A percentile compares a stretch with the other conserved stretches of the same genome.
These are phyloP conservation scores for Archips xylosteana DNA, from an alignment of 2,888 invertebrate species.

Conservation along the genomic window DNA sequence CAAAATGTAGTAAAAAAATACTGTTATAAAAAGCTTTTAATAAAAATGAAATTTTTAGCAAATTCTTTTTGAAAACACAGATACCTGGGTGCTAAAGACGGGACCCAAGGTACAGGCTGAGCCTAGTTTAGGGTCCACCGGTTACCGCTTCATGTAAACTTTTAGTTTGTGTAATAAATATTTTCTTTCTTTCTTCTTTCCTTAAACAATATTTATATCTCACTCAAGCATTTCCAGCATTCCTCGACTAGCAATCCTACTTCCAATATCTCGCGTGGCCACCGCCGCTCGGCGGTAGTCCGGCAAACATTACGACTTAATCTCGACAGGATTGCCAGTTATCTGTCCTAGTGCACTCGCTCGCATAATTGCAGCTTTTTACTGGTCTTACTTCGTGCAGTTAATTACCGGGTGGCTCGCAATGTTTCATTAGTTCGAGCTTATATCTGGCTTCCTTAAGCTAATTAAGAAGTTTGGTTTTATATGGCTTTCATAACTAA, in stretches of 20 bases:
- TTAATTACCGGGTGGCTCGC: slow-evolving; percentile 14
- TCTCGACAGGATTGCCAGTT: slow-evolving; percentile 72
- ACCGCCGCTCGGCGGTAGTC: slow-evolving; percentile 55
- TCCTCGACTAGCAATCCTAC: not conserved
- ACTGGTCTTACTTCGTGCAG: slow-evolving; percentile 7
- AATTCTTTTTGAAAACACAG: no score
- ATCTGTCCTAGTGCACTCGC: slow-evolving; percentile 62
- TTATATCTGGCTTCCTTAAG: slow-evolving; percentile 14
- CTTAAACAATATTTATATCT: not conserved
- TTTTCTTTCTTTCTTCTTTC: no score
- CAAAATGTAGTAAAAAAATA: no score
- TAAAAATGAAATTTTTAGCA: no score
- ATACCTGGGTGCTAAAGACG: no score
- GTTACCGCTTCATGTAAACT: no score
- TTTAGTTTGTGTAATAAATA: no score
- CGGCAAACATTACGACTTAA: slow-evolving; percentile 73
- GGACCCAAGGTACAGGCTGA: no score
- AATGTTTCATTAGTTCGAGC: slow-evolving; percentile 12
- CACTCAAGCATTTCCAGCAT: not conserved
- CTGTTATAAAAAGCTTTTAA: no score
- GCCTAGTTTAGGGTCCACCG: no score
- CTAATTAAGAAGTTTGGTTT: slow-evolving; percentile 17
- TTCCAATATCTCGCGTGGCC: slow-evolving; percentile 18
- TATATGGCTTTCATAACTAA: not conserved
- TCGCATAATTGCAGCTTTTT: slow-evolving; percentile 63